Evolutionary conservation across 2,113 vertebrate species (phyloP), one percentile per base, ranked within the genome.

Genomic region (Mirounga angustirostris): DNA sequence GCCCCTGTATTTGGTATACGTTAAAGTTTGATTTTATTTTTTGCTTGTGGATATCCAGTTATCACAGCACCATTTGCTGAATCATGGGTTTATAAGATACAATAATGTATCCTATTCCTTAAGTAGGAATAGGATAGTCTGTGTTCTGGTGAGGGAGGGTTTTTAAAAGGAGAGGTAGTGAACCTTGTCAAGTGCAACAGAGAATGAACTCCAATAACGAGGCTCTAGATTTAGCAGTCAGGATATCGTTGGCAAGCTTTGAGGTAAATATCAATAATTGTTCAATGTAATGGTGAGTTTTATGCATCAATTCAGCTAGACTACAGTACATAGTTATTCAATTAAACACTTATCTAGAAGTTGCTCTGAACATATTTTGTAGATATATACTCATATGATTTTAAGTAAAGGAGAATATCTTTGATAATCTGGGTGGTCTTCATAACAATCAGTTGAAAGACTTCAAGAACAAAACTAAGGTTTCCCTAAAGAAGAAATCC

Each of bases 351-450:
- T n/a, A 28, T 83, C 50, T 52, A 71, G 18, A 22, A 69, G 40
- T 91, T 97, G 54, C 36, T 79, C 18, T 56, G n/a, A 40, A 95
- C 83, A 43, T 46, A 16, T 88, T 91, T 94, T 54, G 1, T 54
- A 65, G 26, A 52, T 56, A 52, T 65, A 80, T 28, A 52, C 52
- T 61, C 36, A 67, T 15, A 21, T 59, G 56, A 92, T 33, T 89
- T 80, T 73, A 93, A 67, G 50, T 52, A 36, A 79, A 95, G 50
- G 36, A 89, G 52, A 96, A 61, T 78, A 21, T 28, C 56, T 30
- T 84, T 73, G 36, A 43, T 78, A 56, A 87, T 95, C 76, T 73
- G 43, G 14, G 19, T 78, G 24, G 21, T n/a, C 56, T 15, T 96
- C 26, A 94, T 79, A 46, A 10, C 52, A 65, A 36, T 81, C 26